Evolutionary conservation across 2,797 vertebrate genomes (phyloP).

Genomic region (Malurus splendens): DNA sequence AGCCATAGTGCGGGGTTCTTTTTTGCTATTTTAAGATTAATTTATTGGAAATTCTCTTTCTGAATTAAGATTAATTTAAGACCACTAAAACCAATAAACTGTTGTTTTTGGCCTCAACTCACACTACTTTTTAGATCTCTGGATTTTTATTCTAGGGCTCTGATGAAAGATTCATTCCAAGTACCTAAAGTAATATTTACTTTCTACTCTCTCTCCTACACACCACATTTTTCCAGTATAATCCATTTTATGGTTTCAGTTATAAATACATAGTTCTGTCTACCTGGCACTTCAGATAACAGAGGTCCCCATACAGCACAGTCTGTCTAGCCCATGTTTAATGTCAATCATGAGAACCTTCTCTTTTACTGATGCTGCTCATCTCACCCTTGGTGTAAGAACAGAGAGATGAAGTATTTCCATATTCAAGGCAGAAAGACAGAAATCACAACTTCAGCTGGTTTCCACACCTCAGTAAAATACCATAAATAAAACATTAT

Average conservation of each 20-base stretch:
- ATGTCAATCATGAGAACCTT: background rate
- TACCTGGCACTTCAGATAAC: slow-evolving; percentile 31
- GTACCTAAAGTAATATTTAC: slow-evolving; percentile 30
- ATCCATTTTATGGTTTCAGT: slow-evolving; percentile 40
- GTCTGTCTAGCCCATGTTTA: background rate
- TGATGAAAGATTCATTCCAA: slow-evolving; percentile 34
- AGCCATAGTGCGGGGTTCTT: background rate
- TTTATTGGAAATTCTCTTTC: slow-evolving; percentile 33
- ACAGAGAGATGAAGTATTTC: background rate
- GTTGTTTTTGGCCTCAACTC: slow-evolving; percentile 16
- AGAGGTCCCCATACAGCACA: background rate
- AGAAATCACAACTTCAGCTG: background rate
- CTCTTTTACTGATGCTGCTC: background rate
- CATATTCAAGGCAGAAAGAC: background rate
- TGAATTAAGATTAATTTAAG: slow-evolving; percentile 36
- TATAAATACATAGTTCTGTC: slow-evolving; percentile 15
- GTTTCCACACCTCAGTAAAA: background rate
- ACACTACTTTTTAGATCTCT: slow-evolving; percentile 36
- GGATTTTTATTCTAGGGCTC: slow-evolving; percentile 11
- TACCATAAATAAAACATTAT: background rate
- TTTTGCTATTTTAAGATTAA: slow-evolving; percentile 3
- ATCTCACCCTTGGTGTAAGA: background rate
- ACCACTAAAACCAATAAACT: slow-evolving; percentile 28
- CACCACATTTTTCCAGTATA: background rate
- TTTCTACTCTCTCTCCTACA: slow-evolving; percentile 7